phyloP scores from a whole-genome alignment of 2,797 vertebrate species.

The Hyperoplus lanceolatus region DNA sequence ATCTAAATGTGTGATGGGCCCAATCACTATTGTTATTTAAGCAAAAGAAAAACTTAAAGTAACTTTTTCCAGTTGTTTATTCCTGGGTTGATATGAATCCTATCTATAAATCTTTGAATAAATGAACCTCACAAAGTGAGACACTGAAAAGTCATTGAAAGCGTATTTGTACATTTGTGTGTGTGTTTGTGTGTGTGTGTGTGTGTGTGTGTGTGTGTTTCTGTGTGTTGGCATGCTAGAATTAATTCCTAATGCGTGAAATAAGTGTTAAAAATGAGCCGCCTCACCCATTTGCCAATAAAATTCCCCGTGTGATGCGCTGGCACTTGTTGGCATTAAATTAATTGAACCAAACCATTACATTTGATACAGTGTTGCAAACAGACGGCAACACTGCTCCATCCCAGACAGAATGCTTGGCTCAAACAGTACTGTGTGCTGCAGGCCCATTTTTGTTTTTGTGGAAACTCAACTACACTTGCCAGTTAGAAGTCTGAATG shows the following conservation, averaged over 20 bases:
- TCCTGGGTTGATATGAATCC: neutral
- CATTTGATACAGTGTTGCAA: constrained; percentile 26
- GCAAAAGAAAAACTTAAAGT: neutral
- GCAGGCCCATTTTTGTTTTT: constrained; percentile 25
- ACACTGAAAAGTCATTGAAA: constrained; percentile 8
- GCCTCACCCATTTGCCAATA: constrained; percentile 18
- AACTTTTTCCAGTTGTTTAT: constrained; percentile 12
- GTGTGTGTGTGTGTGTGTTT: constrained; percentile 2
- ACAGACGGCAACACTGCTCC: constrained; percentile 1
- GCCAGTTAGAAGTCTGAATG: constrained; percentile 28
- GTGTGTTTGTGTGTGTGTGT: neutral
- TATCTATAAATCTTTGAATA: neutral
- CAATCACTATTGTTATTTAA: neutral
- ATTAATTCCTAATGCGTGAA: constrained; percentile 46
- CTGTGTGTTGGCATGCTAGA: neutral
- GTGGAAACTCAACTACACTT: constrained; percentile 29
- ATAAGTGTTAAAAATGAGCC: constrained; percentile 26
- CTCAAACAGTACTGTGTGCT: constrained; percentile 5
- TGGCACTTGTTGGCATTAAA: constrained; percentile 36
- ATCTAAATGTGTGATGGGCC: neutral
- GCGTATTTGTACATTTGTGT: neutral
- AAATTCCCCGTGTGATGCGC: neutral
- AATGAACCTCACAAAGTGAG: constrained; percentile 16
- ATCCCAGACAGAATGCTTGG: constrained; percentile 48
- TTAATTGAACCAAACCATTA: constrained; percentile 38